These are phyloP conservation scores for Rhyacophila evoluta DNA, from an alignment of 2,888 invertebrate genomes.

Conservation along the genomic window DNA sequence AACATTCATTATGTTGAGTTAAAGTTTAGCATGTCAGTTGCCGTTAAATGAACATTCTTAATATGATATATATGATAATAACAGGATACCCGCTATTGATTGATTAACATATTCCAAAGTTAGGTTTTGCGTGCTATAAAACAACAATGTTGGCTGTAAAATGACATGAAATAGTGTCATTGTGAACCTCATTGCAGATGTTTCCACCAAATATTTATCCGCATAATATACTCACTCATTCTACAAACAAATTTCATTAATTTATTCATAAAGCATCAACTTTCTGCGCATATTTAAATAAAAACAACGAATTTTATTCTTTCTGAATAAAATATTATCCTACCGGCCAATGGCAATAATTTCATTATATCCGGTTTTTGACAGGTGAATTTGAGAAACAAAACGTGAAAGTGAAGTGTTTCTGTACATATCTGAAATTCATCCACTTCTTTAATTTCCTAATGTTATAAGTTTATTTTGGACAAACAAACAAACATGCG, in stretches of 20 bases:
- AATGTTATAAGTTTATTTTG: too few relatives aligned
- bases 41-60: too few relatives aligned
- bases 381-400: constrained; percentile 4
- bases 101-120: background rate
- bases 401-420: background rate
- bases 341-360: background rate
- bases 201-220: background rate
- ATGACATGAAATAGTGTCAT: constrained; percentile 15
- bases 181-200: constrained; percentile 7
- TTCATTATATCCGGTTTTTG: background rate
- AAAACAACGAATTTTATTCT: background rate
- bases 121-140: background rate
- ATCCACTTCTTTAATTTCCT: too few relatives aligned
- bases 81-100: background rate
- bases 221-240: background rate
- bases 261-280: background rate
- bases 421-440: background rate
- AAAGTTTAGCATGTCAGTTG: too few relatives aligned
- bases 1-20: too few relatives aligned
- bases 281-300: background rate
- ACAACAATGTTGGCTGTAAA: background rate
- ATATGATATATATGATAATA: background rate
- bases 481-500: too few relatives aligned
- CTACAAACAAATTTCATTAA: background rate
- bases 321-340: background rate